phyloP scores from a whole-genome alignment of 2,113 vertebrate species.

The Nettapus auritus region DNA sequence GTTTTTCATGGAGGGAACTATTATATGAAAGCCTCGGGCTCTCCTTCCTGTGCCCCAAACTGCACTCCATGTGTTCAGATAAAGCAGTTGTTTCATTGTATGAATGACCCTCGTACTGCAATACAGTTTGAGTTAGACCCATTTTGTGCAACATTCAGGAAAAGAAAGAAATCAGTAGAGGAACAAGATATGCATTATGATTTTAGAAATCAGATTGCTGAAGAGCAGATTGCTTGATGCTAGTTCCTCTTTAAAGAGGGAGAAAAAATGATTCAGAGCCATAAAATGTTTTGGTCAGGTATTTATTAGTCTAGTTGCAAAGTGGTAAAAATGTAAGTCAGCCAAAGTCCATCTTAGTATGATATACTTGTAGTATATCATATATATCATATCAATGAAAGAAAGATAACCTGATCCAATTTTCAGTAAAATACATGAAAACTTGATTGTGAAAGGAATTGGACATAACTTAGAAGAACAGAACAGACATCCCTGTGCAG shows the following conservation, averaged over 20 bases:
- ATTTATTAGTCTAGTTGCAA: background rate
- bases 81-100: background rate
- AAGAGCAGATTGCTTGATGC: background rate
- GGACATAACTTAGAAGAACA: background rate
- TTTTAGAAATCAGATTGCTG: background rate
- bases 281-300: background rate
- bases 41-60: background rate
- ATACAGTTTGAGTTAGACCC: background rate
- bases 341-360: background rate
- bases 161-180: background rate
- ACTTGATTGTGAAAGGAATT: background rate
- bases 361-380: background rate
- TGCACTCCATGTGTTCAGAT: background rate
- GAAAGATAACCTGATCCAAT: background rate
- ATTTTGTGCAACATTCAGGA: background rate
- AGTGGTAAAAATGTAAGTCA: background rate
- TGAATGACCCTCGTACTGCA: background rate
- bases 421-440: background rate
- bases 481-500: background rate
- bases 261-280: background rate
- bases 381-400: background rate
- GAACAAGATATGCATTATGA: background rate
- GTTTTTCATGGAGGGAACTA: background rate
- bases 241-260: background rate
- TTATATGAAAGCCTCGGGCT: background rate